Conservation (phyloP, 23 tunicate genomes). For the Aplidium turbinatum region DNA sequence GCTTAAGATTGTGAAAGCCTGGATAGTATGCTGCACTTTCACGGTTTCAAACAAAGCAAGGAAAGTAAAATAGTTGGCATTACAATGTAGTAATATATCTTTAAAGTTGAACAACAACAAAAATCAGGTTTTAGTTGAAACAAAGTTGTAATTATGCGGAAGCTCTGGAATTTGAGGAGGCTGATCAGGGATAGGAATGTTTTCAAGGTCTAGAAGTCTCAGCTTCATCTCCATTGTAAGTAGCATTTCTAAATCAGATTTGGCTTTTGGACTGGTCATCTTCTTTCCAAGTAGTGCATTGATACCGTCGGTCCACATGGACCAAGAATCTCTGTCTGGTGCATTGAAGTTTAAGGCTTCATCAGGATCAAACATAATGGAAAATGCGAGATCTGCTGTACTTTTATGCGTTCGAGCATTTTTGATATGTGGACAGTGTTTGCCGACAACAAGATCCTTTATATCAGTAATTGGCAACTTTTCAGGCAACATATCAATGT, state of each 20-base stretch:
- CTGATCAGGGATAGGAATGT: slow-evolving; percentile 84
- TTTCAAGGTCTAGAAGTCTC: slow-evolving; percentile 74
- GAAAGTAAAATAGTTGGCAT: too few species aligned
- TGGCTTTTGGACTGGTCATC: slow-evolving; percentile 65
- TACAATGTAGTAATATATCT: too few species aligned
- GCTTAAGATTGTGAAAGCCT: too few species aligned
- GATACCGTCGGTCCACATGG: slow-evolving; percentile 82
- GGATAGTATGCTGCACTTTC: too few species aligned
- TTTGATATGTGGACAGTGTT: slow-evolving; percentile 73
- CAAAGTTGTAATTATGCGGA: slow-evolving; percentile 81
- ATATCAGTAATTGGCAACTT: slow-evolving; percentile 72
- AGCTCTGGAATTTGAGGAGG: slow-evolving; percentile 77
- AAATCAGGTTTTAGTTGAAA: too few species aligned
- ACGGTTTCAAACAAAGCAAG: too few species aligned
- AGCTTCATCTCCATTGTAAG: slow-evolving; percentile 91
- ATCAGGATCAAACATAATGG: slow-evolving; percentile 67
- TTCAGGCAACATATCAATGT: slow-evolving; percentile 54
- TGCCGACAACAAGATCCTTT: slow-evolving; percentile 60
- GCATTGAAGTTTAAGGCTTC: slow-evolving; percentile 82
- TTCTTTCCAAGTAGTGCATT: slow-evolving; percentile 64
- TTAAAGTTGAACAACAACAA: too few species aligned
- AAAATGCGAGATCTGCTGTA: slow-evolving; percentile 70
- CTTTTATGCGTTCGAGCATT: slow-evolving; percentile 65
- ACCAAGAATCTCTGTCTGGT: slow-evolving; percentile 51
- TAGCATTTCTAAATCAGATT: slow-evolving; percentile 60